Percentiles rank a stretch among this genome's conserved stretches.
Conservation (phyloP, 2,888 invertebrate species). For the Serrognathus titanus region DNA sequence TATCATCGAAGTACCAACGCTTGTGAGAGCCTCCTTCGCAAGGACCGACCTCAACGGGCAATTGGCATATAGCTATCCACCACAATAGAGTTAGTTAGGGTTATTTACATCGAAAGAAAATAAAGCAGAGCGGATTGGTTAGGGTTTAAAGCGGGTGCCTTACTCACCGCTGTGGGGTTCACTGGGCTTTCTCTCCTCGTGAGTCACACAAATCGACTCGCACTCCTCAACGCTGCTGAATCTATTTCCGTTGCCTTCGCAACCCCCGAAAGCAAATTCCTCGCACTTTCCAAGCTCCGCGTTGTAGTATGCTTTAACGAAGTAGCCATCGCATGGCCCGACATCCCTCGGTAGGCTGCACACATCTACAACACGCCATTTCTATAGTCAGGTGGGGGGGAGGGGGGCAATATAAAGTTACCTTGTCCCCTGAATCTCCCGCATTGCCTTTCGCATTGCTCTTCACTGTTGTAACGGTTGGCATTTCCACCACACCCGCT, state of each 20-base stretch:
- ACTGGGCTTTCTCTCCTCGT: slow-evolving; percentile 53
- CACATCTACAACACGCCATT: slow-evolving; percentile 55
- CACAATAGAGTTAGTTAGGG: background rate
- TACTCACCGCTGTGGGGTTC: slow-evolving; percentile 39
- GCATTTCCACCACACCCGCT: slow-evolving; percentile 71
- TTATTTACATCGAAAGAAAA: slow-evolving; percentile 1
- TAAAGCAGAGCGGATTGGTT: too few relatives aligned
- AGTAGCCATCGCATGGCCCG: slow-evolving; percentile 68
- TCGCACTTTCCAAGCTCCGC: slow-evolving; percentile 58
- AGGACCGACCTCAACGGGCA: slow-evolving; percentile 61
- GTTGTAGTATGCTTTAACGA: slow-evolving; percentile 72
- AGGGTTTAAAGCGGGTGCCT: too few relatives aligned
- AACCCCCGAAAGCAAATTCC: slow-evolving; percentile 76
- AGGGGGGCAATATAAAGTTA: slow-evolving; percentile 39
- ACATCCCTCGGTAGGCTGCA: slow-evolving; percentile 64
- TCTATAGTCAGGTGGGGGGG: background rate
- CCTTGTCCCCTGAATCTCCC: slow-evolving; percentile 69
- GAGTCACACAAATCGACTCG: slow-evolving; percentile 64
- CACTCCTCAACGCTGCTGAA: slow-evolving; percentile 75
- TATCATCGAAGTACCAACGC: slow-evolving; percentile 72
- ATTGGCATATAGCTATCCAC: slow-evolving; percentile 52
- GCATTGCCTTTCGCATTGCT: slow-evolving; percentile 75
- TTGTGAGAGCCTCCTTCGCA: slow-evolving; percentile 57
- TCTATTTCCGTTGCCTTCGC: slow-evolving; percentile 79
- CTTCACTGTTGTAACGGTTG: slow-evolving; percentile 70